A percentile compares a stretch with the other conserved stretches of the same genome.
Evolutionary conservation across 2,888 invertebrate species (phyloP).

Genomic region (Cantharis rustica): DNA sequence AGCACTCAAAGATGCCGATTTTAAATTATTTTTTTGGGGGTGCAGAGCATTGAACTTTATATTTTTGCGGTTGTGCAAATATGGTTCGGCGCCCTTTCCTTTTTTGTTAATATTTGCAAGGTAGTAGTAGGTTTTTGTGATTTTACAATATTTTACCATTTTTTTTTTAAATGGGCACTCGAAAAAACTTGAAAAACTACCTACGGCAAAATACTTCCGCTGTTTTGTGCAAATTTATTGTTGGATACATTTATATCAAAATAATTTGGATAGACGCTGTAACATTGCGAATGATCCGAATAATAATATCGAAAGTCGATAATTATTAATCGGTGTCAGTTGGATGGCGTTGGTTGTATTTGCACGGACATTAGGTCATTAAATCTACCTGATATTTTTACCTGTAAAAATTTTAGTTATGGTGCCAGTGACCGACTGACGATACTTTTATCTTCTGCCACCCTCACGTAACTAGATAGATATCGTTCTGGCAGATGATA

Average conservation of each 20-base stretch:
- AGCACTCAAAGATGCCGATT: constrained; percentile 34
- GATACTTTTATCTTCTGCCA: constrained; percentile 15
- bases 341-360: background rate
- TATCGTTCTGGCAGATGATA: constrained; percentile 11
- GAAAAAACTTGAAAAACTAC: background rate
- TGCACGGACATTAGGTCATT: constrained; percentile 19
- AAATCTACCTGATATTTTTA: constrained; percentile 26
- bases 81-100: constrained; percentile 29
- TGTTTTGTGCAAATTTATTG: background rate
- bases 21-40: constrained; percentile 33
- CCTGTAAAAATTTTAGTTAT: constrained; percentile 20
- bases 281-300: background rate
- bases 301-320: background rate
- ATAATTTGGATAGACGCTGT: no score
- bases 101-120: constrained; percentile 18
- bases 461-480: constrained; percentile 8
- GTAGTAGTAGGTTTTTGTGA: constrained; percentile 9
- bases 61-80: constrained; percentile 29
- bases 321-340: background rate
- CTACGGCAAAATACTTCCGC: background rate
- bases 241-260: no score
- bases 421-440: constrained; percentile 23
- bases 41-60: constrained; percentile 28
- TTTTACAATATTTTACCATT: constrained; percentile 4
- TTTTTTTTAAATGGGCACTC: constrained; percentile 7